phyloP scores from a whole-genome alignment of 1,140 invertebrate genomes.

The Zelostemma sp. region DNA sequence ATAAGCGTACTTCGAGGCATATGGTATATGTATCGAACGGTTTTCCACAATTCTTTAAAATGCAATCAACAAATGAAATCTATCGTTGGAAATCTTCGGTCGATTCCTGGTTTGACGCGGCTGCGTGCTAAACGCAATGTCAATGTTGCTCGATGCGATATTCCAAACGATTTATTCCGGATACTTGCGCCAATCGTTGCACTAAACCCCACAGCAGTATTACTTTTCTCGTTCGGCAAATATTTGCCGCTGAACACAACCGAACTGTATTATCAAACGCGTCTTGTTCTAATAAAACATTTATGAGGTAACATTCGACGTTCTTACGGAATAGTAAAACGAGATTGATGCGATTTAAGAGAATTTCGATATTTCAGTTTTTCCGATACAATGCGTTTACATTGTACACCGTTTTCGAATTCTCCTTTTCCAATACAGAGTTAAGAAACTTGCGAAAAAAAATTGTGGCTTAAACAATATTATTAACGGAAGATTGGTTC shows the following conservation, averaged over 20 bases:
- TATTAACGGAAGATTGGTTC: too few relatives aligned
- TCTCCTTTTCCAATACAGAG: too few relatives aligned
- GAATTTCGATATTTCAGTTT: too few relatives aligned
- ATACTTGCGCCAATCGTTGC: slow-evolving; percentile 21
- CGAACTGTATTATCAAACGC: slow-evolving; percentile 37
- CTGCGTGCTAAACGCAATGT: slow-evolving; percentile 54
- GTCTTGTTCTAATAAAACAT: slow-evolving; percentile 36
- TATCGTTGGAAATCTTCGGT: slow-evolving; percentile 17
- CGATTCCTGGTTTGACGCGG: slow-evolving; percentile 7
- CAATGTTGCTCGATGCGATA: slow-evolving; percentile 48
- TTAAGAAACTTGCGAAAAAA: too few relatives aligned
- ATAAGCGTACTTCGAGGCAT: too few relatives aligned
- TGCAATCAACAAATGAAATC: slow-evolving; percentile 10
- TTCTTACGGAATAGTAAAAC: slow-evolving; percentile 36
- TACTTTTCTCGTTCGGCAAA: slow-evolving; percentile 12
- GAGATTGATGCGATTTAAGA: neutral
- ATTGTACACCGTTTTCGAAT: too few relatives aligned
- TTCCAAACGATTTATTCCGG: slow-evolving; percentile 56
- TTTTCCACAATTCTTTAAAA: slow-evolving; percentile 21
- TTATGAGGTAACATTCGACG: slow-evolving; percentile 22
- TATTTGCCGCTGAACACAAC: neutral
- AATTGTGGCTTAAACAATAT: too few relatives aligned
- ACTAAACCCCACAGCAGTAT: slow-evolving; percentile 16
- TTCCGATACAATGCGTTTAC: too few relatives aligned
- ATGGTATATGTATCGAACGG: too few relatives aligned